Evolutionary conservation across 2,888 invertebrate genomes (phyloP), one percentile per base, ranked within the genome.

Genomic region (Phortica okadai): DNA sequence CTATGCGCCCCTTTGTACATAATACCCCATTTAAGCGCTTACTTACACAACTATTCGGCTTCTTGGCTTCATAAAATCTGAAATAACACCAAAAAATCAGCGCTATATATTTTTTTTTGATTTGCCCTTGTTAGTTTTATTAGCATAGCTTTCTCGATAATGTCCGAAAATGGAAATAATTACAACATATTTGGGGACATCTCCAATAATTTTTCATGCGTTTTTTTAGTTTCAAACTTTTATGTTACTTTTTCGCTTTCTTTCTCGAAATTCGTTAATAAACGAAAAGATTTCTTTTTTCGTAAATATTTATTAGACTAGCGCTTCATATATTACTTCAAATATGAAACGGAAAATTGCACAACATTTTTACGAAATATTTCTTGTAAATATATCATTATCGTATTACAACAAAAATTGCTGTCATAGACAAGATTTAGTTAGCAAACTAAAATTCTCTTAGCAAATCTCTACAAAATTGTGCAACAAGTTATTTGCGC

Each of bases 121-220:
- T 86, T 86, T 83, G 84, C 86, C 82, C 77, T 69, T 66, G 83
- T 81, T 80, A 82, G 54, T 69, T 67, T 62, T 73, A 72, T 81
- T 79, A 84, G 88, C 85, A 80, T 80, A 82, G 80, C 81, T 82
- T 82, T 80, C 74, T 72, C 67, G 67, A 42, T 67, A 42, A 79
- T 70, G 77, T 66, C 81, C 80, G 82, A 84, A 85, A 87, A 89
- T 88, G 90, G 90, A 91, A 90, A 90, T 91, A 90, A 89, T 91
- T 91, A 91, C 91, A 91, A 91, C 89, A 91, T 87, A 87, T 89
- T 89, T 91, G 91, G 91, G 91, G 86, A 86, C 91, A 90, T 91
- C 90, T 91, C 91, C 83, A 78, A 86, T 79, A 89, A 87, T 89
- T 88, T 90, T 90, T 88, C 85, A 90, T 89, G 87, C 89, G 80